A percentile compares a stretch with the other conserved stretches of the same genome.
phyloP scores from a whole-genome alignment of 2,888 invertebrate species.

The Rhogogaster chlorosoma region DNA sequence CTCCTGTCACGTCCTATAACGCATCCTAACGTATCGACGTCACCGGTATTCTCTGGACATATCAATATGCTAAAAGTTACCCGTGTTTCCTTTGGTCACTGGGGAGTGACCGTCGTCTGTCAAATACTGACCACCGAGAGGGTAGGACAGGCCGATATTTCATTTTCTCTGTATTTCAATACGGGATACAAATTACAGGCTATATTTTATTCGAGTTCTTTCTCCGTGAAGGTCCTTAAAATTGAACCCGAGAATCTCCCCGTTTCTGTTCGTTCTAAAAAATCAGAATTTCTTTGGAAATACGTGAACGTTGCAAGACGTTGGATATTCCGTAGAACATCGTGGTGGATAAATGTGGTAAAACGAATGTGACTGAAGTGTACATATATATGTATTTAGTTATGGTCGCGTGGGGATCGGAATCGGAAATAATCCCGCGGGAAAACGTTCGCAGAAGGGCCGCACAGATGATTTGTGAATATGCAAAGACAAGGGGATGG shows the following conservation, averaged over 20 bases:
- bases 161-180: constrained; percentile 41
- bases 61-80: constrained; percentile 70
- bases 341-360: not conserved
- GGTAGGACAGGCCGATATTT: constrained; percentile 40
- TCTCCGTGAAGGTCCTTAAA: not conserved
- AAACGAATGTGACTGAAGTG: not conserved
- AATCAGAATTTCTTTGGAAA: not conserved
- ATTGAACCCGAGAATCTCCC: not conserved
- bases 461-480: constrained; percentile 76
- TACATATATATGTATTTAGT: constrained; percentile 33
- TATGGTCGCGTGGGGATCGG: constrained; percentile 16
- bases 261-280: not conserved
- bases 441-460: constrained; percentile 67
- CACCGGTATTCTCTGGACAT: constrained; percentile 60
- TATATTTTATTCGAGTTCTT: not conserved
- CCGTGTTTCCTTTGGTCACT: constrained; percentile 49
- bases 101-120: constrained; percentile 52
- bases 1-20: constrained; percentile 68
- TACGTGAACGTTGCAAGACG: not conserved
- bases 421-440: constrained; percentile 61
- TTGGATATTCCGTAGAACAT: not conserved
- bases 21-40: constrained; percentile 69
- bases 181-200: not conserved
- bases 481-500: constrained; percentile 75
- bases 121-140: constrained; percentile 44